Percentiles rank a stretch among this genome's conserved stretches.
These are phyloP conservation scores for Holacanthus passer DNA, from an alignment of 2,113 vertebrate species.

Conservation along the genomic window DNA sequence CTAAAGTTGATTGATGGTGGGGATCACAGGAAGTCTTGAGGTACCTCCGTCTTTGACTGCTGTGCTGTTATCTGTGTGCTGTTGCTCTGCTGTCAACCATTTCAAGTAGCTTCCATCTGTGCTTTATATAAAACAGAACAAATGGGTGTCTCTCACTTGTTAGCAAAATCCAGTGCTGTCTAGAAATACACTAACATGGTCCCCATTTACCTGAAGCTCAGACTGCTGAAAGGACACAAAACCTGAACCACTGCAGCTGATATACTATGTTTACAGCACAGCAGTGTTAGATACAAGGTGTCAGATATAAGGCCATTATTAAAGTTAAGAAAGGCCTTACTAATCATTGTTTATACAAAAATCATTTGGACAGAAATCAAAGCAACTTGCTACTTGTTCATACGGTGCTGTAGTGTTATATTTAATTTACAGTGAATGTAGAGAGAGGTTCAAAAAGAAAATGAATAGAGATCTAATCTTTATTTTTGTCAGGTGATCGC, in stretches of 20 bases:
- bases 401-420: neutral
- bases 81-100: constrained; percentile 47
- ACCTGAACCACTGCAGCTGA: neutral
- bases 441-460: neutral
- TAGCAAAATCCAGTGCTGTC: constrained; percentile 6
- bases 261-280: neutral
- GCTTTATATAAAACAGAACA: constrained; percentile 43
- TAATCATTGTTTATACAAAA: neutral
- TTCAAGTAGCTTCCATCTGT: constrained; percentile 54
- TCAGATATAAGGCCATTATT: neutral
- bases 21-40: constrained; percentile 74
- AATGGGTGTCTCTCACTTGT: constrained; percentile 27
- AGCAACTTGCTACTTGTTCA: neutral
- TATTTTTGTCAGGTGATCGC: neutral
- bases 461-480: neutral
- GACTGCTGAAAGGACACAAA: neutral
- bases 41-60: constrained; percentile 70
- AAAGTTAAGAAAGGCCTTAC: neutral
- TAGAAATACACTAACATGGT: constrained; percentile 7
- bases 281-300: neutral
- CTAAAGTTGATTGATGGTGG: constrained; percentile 78
- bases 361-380: neutral
- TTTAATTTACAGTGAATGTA: neutral
- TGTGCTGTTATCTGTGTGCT: constrained; percentile 55
- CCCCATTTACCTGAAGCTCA: constrained; percentile 11